These are phyloP conservation scores for Ranitomeya imitator DNA, from an alignment of 2,113 vertebrate species.

Conservation along the genomic window DNA sequence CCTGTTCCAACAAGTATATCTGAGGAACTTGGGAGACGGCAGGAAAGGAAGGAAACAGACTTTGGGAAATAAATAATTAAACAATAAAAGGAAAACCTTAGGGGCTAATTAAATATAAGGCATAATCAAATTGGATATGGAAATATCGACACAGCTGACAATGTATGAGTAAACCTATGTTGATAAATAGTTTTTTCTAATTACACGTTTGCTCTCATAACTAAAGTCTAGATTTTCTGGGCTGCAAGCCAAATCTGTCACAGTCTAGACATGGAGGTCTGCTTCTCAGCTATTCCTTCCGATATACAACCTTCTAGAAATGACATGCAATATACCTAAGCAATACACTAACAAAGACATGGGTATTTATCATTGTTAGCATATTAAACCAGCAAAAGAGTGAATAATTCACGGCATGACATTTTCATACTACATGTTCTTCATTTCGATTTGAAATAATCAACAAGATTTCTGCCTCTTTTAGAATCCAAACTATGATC, in stretches of 20 bases:
- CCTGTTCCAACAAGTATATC: slow-evolving; percentile 29
- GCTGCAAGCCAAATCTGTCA: slow-evolving; percentile 35
- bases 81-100: slow-evolving; percentile 39
- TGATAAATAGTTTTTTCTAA: slow-evolving; percentile 45
- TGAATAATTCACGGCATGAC: neutral
- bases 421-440: neutral
- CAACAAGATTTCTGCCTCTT: neutral
- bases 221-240: slow-evolving; percentile 47
- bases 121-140: slow-evolving; percentile 45
- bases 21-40: slow-evolving; percentile 19
- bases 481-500: neutral
- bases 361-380: neutral
- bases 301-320: slow-evolving; percentile 7
- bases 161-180: slow-evolving; percentile 28
- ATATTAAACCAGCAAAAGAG: neutral
- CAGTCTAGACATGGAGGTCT: slow-evolving; percentile 53
- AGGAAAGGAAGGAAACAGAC: slow-evolving; percentile 44
- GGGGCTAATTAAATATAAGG: slow-evolving; percentile 47
- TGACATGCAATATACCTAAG: slow-evolving; percentile 29
- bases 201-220: slow-evolving; percentile 37
- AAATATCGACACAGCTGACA: slow-evolving; percentile 50
- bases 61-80: slow-evolving; percentile 45
- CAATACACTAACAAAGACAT: slow-evolving; percentile 2
- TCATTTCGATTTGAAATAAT: neutral
- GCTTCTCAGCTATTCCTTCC: slow-evolving; percentile 22